These are phyloP conservation scores for Aramus guarauna DNA, from an alignment of 2,113 vertebrate species.

Conservation along the genomic window DNA sequence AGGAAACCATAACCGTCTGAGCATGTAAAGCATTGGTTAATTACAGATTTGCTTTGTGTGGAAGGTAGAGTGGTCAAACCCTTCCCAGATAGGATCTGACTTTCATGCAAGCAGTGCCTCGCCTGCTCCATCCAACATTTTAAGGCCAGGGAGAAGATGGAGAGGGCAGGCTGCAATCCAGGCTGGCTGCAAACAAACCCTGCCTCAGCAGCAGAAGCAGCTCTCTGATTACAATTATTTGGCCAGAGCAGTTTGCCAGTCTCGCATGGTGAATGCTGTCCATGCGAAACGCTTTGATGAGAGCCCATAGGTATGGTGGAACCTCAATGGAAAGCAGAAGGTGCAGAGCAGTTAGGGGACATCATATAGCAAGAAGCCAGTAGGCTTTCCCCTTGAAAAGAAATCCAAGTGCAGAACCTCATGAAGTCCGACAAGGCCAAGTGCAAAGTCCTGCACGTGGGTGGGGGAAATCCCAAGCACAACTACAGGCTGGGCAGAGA, in stretches of 20 bases:
- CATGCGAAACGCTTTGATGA: not conserved
- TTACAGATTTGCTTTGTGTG: not conserved
- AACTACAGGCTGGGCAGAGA: too few species aligned
- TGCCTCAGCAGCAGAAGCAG: not conserved
- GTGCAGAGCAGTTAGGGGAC: not conserved
- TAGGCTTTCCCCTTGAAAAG: not conserved
- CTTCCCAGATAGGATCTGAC: not conserved
- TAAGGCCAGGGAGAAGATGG: not conserved
- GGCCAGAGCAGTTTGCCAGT: not conserved
- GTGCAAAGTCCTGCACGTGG: too few species aligned
- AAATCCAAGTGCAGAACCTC: not conserved
- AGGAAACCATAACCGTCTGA: not conserved
- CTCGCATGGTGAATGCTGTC: not conserved
- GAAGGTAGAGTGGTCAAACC: not conserved
- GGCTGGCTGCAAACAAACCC: not conserved
- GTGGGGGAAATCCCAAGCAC: too few species aligned
- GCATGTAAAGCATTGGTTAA: not conserved
- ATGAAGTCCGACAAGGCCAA: too few species aligned
- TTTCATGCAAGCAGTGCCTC: not conserved
- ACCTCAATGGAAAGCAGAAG: not conserved
- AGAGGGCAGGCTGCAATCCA: not conserved
- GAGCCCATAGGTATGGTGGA: not conserved
- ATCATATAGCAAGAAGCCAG: accelerated
- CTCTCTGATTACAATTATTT: not conserved
- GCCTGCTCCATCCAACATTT: not conserved